phyloP scores from a whole-genome alignment of 2,113 vertebrate species.

The Sinocyclocheilus rhinocerous region DNA sequence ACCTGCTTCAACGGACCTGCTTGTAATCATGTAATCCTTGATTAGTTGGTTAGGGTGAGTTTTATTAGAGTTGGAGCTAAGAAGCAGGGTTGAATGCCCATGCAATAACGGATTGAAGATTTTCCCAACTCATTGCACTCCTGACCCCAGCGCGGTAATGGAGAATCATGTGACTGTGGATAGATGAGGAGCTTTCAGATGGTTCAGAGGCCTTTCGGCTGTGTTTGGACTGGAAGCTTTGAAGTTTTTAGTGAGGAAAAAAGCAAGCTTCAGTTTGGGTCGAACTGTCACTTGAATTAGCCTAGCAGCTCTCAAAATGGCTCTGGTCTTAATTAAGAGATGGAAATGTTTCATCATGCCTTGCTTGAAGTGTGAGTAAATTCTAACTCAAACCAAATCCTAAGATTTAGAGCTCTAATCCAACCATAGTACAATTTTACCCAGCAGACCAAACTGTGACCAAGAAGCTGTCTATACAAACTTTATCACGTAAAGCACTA shows the following conservation, averaged over 20 bases:
- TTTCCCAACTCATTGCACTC: neutral
- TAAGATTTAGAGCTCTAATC: slow-evolving; percentile 43
- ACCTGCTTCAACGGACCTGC: neutral
- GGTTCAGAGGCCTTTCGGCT: slow-evolving; percentile 34
- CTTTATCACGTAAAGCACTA: neutral
- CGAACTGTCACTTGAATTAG: slow-evolving; percentile 48
- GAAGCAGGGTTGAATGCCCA: neutral
- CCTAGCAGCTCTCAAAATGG: slow-evolving; percentile 35
- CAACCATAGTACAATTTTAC: slow-evolving; percentile 27
- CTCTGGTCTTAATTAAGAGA: slow-evolving; percentile 53
- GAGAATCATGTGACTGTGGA: slow-evolving; percentile 28
- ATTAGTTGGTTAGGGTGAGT: neutral
- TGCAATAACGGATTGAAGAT: neutral
- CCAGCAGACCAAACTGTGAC: slow-evolving; percentile 8
- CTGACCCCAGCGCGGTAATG: neutral
- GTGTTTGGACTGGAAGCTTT: slow-evolving; percentile 24
- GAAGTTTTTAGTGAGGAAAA: slow-evolving; percentile 21
- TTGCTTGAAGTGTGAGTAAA: slow-evolving; percentile 55
- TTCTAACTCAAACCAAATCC: slow-evolving; percentile 46
- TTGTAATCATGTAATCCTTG: neutral
- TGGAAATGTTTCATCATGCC: slow-evolving; percentile 52
- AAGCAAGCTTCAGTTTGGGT: slow-evolving; percentile 35
- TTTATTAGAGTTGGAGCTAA: neutral
- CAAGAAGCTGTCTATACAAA: slow-evolving; percentile 14
- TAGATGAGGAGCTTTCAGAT: slow-evolving; percentile 19